These are phyloP conservation scores for Cosmia pyralina DNA, from an alignment of 2,888 invertebrate genomes.

Conservation along the genomic window DNA sequence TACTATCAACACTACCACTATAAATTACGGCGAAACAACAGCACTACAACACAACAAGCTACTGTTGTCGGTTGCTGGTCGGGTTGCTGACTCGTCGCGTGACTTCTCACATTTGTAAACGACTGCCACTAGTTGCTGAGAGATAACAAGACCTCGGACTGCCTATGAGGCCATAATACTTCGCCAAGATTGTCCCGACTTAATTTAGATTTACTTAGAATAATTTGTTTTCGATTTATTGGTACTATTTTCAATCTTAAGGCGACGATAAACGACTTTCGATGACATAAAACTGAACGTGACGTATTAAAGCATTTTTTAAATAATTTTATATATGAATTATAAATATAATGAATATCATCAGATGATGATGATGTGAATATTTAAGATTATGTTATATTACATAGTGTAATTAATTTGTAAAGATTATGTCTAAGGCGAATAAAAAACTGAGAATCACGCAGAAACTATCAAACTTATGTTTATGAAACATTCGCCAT, in stretches of 20 bases:
- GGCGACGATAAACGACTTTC: too few species aligned
- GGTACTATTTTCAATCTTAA: slow-evolving; percentile 46
- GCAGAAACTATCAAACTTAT: too few species aligned
- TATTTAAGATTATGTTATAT: too few species aligned
- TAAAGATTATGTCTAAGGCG: too few species aligned
- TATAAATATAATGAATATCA: too few species aligned
- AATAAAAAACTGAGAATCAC: too few species aligned
- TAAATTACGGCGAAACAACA: slow-evolving; percentile 47
- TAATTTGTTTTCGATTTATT: slow-evolving; percentile 60
- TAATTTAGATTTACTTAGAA: slow-evolving; percentile 61
- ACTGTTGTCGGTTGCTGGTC: slow-evolving; percentile 59
- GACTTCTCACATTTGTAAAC: slow-evolving; percentile 86
- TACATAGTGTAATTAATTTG: too few species aligned
- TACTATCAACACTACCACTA: slow-evolving; percentile 6
- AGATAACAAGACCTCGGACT: slow-evolving; percentile 75
- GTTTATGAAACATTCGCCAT: too few species aligned
- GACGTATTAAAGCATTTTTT: too few species aligned
- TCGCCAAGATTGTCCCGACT: slow-evolving; percentile 50
- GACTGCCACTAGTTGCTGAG: slow-evolving; percentile 69
- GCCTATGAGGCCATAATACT: slow-evolving; percentile 47
- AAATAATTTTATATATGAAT: too few species aligned
- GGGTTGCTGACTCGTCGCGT: slow-evolving; percentile 78
- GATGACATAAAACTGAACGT: too few species aligned
- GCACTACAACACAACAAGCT: slow-evolving; percentile 53
- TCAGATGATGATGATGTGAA: too few species aligned